Conservation (phyloP, 2,113 vertebrate species). For the Mustela nigripes region DNA sequence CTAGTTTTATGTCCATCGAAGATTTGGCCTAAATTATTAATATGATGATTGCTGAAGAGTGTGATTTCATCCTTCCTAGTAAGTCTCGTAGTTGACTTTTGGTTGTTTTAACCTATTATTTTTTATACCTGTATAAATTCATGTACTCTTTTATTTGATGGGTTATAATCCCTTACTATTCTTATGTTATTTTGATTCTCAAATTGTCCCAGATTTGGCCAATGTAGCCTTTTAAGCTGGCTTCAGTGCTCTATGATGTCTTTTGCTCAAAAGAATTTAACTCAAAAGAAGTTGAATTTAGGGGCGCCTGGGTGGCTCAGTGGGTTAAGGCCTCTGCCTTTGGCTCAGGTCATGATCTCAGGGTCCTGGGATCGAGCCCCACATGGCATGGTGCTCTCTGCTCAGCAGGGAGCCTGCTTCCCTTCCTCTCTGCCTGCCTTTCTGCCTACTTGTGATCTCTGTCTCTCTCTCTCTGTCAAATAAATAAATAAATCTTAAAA, state of each 20-base stretch:
- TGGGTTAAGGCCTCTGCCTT: no score
- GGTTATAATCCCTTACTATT: background rate
- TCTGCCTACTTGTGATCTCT: no score
- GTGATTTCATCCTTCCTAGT: background rate
- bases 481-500: no score
- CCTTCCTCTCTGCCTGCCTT: no score
- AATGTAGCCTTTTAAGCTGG: background rate
- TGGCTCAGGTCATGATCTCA: no score
- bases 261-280: background rate
- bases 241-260: background rate
- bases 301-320: no score
- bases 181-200: slow-evolving; percentile 5
- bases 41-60: background rate
- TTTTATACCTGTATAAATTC: background rate
- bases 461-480: no score
- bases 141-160: background rate
- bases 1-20: background rate
- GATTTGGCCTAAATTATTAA: background rate
- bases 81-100: background rate
- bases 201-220: background rate
- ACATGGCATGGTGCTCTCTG: no score
- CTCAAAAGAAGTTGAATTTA: background rate
- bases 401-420: no score
- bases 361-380: no score
- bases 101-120: background rate